Evolutionary conservation across 2,797 vertebrate genomes (phyloP).

Genomic region (Champsocephalus esox): DNA sequence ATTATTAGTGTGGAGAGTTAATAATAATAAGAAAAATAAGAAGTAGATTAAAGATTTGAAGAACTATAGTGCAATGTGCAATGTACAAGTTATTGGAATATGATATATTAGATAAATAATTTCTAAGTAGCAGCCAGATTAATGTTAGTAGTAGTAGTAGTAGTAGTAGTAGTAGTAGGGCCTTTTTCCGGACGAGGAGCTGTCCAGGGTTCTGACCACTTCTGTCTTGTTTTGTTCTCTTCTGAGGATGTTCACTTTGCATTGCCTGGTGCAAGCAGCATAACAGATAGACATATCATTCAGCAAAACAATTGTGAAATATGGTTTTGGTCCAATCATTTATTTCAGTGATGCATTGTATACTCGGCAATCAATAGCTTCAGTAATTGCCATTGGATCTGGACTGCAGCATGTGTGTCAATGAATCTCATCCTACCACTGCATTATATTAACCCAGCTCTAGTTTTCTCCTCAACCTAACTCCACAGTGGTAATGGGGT

Average conservation of each 20-base stretch:
- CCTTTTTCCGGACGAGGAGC: slow-evolving; percentile 49
- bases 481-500: slow-evolving; percentile 39
- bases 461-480: slow-evolving; percentile 43
- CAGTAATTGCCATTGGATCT: slow-evolving; percentile 69
- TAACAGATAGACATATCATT: slow-evolving; percentile 29
- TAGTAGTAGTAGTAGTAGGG: not conserved
- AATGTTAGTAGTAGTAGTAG: not conserved
- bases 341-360: slow-evolving; percentile 56
- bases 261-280: not conserved
- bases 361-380: slow-evolving; percentile 61
- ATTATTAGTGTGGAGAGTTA: too few relatives aligned
- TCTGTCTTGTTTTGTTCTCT: slow-evolving; percentile 6
- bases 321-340: slow-evolving; percentile 38
- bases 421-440: slow-evolving; percentile 68
- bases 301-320: slow-evolving; percentile 51
- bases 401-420: slow-evolving; percentile 60
- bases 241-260: slow-evolving; percentile 13
- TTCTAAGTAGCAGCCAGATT: too few relatives aligned
- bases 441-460: slow-evolving; percentile 64
- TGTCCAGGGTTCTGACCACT: slow-evolving; percentile 69
- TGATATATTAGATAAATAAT: too few relatives aligned
- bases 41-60: too few relatives aligned
- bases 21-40: too few relatives aligned
- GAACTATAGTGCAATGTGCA: too few relatives aligned
- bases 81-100: too few relatives aligned